Conservation (phyloP, 2,113 vertebrate genomes). For the Sterrhoptilus dennistouni region DNA sequence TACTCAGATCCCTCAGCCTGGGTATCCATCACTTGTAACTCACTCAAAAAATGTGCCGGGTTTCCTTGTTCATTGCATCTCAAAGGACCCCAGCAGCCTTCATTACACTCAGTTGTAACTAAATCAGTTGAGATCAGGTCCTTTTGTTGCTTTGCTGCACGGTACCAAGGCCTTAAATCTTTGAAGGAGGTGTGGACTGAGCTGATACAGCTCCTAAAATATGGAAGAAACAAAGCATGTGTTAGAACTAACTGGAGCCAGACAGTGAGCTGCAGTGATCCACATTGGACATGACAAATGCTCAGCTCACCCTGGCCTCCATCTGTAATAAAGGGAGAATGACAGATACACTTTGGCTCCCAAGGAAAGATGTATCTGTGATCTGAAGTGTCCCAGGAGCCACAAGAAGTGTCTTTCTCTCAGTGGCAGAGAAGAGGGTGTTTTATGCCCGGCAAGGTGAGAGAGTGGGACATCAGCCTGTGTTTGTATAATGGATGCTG, state of each 20-base stretch:
- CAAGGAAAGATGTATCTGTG: neutral
- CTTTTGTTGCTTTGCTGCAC: neutral
- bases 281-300: neutral
- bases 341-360: neutral
- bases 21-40: neutral
- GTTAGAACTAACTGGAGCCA: neutral
- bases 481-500: neutral
- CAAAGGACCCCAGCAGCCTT: neutral
- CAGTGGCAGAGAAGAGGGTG: neutral
- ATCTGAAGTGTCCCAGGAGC: neutral
- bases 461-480: neutral
- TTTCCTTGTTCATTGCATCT: neutral
- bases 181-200: neutral
- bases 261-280: neutral
- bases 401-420: neutral
- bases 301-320: neutral
- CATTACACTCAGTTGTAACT: neutral
- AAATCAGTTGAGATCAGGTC: neutral
- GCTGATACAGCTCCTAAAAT: neutral
- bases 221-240: neutral
- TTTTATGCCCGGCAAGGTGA: neutral
- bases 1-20: neutral
- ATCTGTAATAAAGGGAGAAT: neutral
- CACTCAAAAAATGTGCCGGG: fast-evolving
- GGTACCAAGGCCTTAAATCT: fast-evolving